phyloP scores from a whole-genome alignment of 2,113 vertebrate species.

The Propithecus coquereli region DNA sequence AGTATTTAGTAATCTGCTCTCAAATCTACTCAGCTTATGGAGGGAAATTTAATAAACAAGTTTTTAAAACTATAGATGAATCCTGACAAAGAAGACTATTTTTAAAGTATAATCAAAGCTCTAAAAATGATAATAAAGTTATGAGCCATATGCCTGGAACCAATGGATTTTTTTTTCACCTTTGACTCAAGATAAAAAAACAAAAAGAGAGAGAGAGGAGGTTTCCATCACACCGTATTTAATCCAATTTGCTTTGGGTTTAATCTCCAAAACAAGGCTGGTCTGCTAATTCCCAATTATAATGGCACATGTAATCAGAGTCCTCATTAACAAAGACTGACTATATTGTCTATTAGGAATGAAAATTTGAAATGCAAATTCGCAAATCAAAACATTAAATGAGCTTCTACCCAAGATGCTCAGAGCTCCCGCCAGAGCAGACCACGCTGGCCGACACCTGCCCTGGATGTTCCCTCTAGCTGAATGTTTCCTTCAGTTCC shows the following conservation, averaged over 20 bases:
- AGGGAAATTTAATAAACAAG: constrained; percentile 20
- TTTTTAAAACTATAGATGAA: constrained; percentile 54
- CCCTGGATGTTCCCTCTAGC: constrained; percentile 91
- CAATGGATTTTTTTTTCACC: constrained; percentile 80
- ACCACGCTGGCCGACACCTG: constrained; percentile 85
- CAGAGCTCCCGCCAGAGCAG: constrained; percentile 85
- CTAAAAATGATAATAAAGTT: constrained; percentile 75
- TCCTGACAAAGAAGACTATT: constrained; percentile 11
- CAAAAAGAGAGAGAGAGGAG: constrained; percentile 62
- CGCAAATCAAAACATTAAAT: constrained; percentile 90
- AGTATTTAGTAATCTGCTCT: constrained; percentile 9
- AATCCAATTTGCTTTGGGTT: constrained; percentile 88
- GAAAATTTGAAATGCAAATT: constrained; percentile 92
- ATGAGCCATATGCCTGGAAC: constrained; percentile 80
- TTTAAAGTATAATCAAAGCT: constrained; percentile 71
- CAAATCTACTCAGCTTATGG: background rate
- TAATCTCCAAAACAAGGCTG: constrained; percentile 87
- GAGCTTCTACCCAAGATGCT: constrained; percentile 86
- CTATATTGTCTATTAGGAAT: constrained; percentile 88
- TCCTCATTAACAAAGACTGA: constrained; percentile 90
- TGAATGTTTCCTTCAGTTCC: constrained; percentile 90
- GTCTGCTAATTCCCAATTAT: constrained; percentile 89
- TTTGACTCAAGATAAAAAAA: constrained; percentile 79
- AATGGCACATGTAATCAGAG: constrained; percentile 89
- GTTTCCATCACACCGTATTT: constrained; percentile 82